Conservation (phyloP, 92 coral and sea anemone species). For the Paragorgia papillata region DNA sequence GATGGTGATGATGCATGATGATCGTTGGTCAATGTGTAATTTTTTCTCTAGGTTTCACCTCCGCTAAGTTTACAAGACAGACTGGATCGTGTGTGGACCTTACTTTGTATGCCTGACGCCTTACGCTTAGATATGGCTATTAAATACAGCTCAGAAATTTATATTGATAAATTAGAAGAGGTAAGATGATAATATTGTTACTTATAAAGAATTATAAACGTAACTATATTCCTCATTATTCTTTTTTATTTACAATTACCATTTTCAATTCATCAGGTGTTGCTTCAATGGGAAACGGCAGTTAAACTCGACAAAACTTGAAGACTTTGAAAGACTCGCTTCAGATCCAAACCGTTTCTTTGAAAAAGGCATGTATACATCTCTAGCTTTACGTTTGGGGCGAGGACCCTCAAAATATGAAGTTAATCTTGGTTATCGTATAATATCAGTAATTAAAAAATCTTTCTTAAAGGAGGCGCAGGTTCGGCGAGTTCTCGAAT, state of each 20-base stretch:
- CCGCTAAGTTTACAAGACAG: conserved; percentile 73
- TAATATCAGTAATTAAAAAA: no score
- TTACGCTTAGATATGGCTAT: conserved; percentile 93
- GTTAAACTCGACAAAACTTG: conserved; percentile 79
- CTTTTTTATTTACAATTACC: no score
- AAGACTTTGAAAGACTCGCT: conserved; percentile 92
- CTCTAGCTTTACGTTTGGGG: no score
- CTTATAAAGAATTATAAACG: no score
- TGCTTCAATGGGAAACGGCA: conserved; percentile 79
- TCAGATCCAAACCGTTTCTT: conserved; percentile 99
- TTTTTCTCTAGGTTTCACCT: conserved; percentile 51
- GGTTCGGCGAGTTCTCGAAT: conserved; percentile 82
- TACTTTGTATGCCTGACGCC: conserved; percentile 87
- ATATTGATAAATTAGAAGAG: conserved; percentile 64
- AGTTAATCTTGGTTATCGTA: no score
- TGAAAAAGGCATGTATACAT: conserved; percentile 77
- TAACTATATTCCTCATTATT: no score
- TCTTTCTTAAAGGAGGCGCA: conserved; percentile 51
- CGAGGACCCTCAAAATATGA: no score
- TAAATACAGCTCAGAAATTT: conserved; percentile 91
- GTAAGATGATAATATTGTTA: conserved; percentile 38
- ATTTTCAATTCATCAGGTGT: no score
- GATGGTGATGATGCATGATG: not conserved
- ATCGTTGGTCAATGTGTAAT: not conserved
- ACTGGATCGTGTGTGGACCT: conserved; percentile 86